Evolutionary conservation across 2,797 vertebrate species (phyloP).

Genomic region (Tauraco hartlaubi): DNA sequence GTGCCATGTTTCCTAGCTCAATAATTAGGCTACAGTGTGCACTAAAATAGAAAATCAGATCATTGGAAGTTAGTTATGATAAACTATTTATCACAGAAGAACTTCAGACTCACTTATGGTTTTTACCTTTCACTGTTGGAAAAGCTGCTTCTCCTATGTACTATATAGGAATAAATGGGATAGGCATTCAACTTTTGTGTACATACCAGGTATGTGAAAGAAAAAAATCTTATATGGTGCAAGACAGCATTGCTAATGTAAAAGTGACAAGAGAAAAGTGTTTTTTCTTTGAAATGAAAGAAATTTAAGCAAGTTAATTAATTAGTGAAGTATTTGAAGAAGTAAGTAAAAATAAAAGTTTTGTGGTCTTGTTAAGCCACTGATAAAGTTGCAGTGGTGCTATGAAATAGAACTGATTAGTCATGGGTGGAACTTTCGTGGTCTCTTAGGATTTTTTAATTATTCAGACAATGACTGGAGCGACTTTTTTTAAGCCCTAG

Average conservation of each 20-base stretch:
- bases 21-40: not conserved
- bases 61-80: not conserved
- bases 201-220: not conserved
- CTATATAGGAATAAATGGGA: not conserved
- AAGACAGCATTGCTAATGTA: not conserved
- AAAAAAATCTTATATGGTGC: not conserved
- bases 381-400: not conserved
- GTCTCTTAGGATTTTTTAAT: not conserved
- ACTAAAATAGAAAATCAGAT: not conserved
- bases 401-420: not conserved
- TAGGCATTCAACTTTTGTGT: not conserved
- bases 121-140: not conserved
- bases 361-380: not conserved
- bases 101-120: not conserved
- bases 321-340: not conserved
- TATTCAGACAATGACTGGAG: not conserved
- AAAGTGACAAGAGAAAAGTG: not conserved
- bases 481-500: not conserved
- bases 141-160: not conserved
- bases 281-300: no score
- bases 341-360: not conserved
- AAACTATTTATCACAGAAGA: not conserved
- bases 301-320: not conserved
- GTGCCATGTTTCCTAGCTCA: not conserved
- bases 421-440: not conserved